Base-by-base conservation (phyloP, 2,797 vertebrate species). In the Clarias fuscus region DNA sequence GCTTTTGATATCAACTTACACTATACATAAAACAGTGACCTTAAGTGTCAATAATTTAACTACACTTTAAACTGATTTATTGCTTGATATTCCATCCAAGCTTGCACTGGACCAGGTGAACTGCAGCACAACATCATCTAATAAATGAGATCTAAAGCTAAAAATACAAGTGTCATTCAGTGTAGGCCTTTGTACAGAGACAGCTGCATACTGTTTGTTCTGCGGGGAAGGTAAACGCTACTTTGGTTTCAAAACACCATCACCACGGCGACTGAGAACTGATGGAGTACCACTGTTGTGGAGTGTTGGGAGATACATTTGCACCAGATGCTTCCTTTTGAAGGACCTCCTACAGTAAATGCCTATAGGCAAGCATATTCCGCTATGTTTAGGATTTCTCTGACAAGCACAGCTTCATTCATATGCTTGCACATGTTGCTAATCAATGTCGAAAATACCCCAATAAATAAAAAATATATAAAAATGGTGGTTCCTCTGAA, bases 191-290 rank as follows among this genome's bases (percentile, higher is more conserved):
- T 88, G 84, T 87, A 85, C 84, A 85, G 76, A 85, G 84, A 88
- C 85, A 90, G 88, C 88, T 88, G 91, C 85, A 83, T 20, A 58
- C 67, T 82, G 89, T 88, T 87, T 89, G 87, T 89, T 80, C 82
- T 75, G 64, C 58, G 62, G 59, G 58, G 56, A 87, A 89, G 89
- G 88, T 89, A 91, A 90, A 89, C 53, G 84, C 86, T 88, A 75
- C 86, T 90, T 91, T 88, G 87, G 89, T 90, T 88, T 91, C 65
- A 87, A 85, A 86, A 84, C 70, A 87, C 82, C 82, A 88, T 87
- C 78, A 70, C 87, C 65, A 77, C 77, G 80, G 87, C 18, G 62
- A 87, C 86, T 75, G 65, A 82, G 73, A 78, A 76, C 62, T 75
- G 84, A 61, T 70, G 20, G 71, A 56, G 53, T 7, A 75, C 53